Base-by-base conservation (phyloP, 2,113 vertebrate species). In the Nothoprocta pentlandii region DNA sequence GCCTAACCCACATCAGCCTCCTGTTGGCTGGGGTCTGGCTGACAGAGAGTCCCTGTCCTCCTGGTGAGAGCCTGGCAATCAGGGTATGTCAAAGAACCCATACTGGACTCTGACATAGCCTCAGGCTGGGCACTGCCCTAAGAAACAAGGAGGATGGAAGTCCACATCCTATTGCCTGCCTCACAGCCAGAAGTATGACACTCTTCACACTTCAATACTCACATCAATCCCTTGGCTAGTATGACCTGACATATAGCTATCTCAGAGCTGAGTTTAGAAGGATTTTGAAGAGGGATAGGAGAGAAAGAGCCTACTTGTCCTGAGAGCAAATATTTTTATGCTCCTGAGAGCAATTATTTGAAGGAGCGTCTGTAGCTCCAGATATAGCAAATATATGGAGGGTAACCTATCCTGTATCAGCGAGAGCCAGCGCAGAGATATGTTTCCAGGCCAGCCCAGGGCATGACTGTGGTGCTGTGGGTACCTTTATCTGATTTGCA, bases 391-490 rank as follows among this genome's bases (percentile, higher is more conserved):
- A 49, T 11, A 23, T 49, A 16, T 41, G n/a, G 42, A 67, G 70
- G 28, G 58, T 19, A 62, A 22, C 71, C 19, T 44, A 22, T 15
- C 16, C 5, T 32, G 44, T 3, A 2, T 64, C 62, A 70, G 67
- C 0, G 1, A 74, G 14, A 82, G 56, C 28, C 54, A 56, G 54
- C 26, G 28, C 12, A 54, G n/a, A 73, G 32, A n/a, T 28, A 32
- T 1, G 3, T 61, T 28, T 21, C n/a, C 36, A 56, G 49, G 9
- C 23, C 14, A 63, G 68, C 71, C 41, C 0, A 2, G 34, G 36
- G 21, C 19, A 47, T 12, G 12, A 28, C 32, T 73, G 28, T 10
- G 8, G 16, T 10, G 56, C 23, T 88, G 58, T 21, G 19, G 7
- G 12, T 67, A 14, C 49, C 75, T 82, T 84, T 34, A 58, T 39